These are phyloP conservation scores for Syngnathus floridae DNA, from an alignment of 2,113 vertebrate species.

Conservation along the genomic window DNA sequence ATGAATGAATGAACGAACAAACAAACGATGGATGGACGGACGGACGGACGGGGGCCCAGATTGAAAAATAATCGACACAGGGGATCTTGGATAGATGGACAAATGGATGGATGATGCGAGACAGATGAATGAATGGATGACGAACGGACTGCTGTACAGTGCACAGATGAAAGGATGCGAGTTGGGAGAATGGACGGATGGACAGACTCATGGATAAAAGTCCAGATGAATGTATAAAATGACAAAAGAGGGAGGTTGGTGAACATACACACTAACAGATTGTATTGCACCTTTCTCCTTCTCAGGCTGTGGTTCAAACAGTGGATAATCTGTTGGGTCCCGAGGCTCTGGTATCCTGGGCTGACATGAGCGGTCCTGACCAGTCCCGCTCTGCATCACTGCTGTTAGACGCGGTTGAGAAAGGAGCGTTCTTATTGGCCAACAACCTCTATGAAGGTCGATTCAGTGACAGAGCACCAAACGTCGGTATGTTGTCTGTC, in stretches of 20 bases:
- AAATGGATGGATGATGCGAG: not conserved
- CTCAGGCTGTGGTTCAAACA: conserved; percentile 84
- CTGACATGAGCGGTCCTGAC: conserved; percentile 83
- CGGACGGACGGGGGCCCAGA: not conserved
- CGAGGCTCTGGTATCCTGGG: conserved; percentile 84
- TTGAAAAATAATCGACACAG: not conserved
- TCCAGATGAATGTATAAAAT: not conserved
- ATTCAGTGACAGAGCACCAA: conserved; percentile 81
- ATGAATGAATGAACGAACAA: no score
- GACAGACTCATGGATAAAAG: not conserved
- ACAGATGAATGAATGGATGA: not conserved
- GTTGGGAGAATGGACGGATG: not conserved
- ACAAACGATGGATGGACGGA: no score
- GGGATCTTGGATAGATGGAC: not conserved
- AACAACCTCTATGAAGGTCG: conserved; percentile 87
- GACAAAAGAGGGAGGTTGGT: no score
- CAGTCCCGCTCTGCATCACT: conserved; percentile 87
- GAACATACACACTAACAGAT: no score
- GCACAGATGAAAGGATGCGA: not conserved
- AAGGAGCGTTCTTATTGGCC: conserved; percentile 86
- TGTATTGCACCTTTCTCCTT: conserved; percentile 14
- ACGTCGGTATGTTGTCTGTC: conserved; percentile 71
- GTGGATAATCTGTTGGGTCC: conserved; percentile 84
- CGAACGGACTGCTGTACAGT: not conserved
- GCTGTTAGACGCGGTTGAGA: conserved; percentile 85